A percentile compares a stretch with the other conserved stretches of the same genome.
These are phyloP conservation scores for Operophtera brumata DNA, from an alignment of 2,888 invertebrate species.

Conservation along the genomic window DNA sequence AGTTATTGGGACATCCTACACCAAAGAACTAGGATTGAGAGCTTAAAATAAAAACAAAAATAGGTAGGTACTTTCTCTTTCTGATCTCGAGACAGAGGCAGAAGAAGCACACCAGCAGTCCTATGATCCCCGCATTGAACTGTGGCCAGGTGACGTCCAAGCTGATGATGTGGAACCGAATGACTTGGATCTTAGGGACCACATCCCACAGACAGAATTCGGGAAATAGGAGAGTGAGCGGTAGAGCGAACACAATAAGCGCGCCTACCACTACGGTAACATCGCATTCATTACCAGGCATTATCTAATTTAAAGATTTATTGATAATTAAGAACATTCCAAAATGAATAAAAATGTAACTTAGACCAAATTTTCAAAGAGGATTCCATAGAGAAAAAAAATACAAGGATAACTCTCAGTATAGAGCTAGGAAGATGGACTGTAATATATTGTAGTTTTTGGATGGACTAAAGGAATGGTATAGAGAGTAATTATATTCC, in stretches of 20 bases:
- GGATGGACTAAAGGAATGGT: too few species aligned
- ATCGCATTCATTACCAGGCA: conserved; percentile 50
- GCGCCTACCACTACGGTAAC: conserved; percentile 38
- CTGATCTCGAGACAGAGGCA: conserved; percentile 66
- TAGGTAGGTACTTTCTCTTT: conserved; percentile 55
- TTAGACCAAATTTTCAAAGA: not conserved
- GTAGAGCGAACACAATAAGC: conserved; percentile 59
- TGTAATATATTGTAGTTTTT: too few species aligned
- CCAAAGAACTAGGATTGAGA: too few species aligned
- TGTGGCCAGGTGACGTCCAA: conserved; percentile 59
- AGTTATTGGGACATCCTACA: too few species aligned
- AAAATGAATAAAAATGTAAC: not conserved
- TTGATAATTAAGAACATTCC: conserved; percentile 3
- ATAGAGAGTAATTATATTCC: too few species aligned
- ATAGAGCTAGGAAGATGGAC: too few species aligned
- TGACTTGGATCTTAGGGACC: conserved; percentile 61
- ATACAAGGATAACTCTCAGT: too few species aligned
- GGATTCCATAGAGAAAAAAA: too few species aligned
- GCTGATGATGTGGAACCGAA: conserved; percentile 54
- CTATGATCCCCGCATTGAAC: conserved; percentile 51
- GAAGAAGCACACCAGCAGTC: conserved; percentile 53
- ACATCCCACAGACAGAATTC: conserved; percentile 63
- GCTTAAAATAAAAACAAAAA: too few species aligned
- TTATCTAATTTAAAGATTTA: conserved; percentile 26
- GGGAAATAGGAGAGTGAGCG: conserved; percentile 62